These are phyloP conservation scores for Axinella damicornis DNA, from an alignment of 37 sponge, comb jelly and placozoan genomes.

Conservation along the genomic window DNA sequence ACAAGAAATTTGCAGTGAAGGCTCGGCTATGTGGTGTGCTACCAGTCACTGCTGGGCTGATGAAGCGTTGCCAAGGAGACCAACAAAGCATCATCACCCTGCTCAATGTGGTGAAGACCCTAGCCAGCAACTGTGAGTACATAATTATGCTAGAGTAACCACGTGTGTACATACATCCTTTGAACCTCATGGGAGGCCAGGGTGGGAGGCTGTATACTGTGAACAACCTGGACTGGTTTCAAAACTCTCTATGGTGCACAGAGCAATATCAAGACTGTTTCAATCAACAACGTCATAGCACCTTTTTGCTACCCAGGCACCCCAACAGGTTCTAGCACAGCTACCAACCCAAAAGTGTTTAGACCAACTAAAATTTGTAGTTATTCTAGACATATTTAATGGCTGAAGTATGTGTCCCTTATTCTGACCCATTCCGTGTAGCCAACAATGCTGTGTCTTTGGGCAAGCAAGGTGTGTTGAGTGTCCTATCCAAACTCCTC, in stretches of 20 bases:
- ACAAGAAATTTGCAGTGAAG: slow-evolving; percentile 76
- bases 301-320: neutral
- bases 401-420: too few species aligned
- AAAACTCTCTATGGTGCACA: neutral
- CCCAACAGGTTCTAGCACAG: too few species aligned
- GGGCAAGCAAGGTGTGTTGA: slow-evolving; percentile 32
- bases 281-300: neutral
- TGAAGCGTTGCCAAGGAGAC: slow-evolving; percentile 28
- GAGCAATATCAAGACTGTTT: neutral
- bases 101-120: slow-evolving; percentile 12
- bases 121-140: slow-evolving; percentile 53
- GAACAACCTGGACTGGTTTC: too few species aligned
- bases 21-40: slow-evolving; percentile 69
- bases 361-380: too few species aligned
- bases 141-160: too few species aligned
- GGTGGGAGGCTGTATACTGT: too few species aligned
- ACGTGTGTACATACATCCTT: too few species aligned
- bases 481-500: slow-evolving; percentile 29
- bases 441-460: slow-evolving; percentile 29
- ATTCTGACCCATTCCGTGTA: neutral
- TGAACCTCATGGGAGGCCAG: too few species aligned
- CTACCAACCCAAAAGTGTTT: too few species aligned
- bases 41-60: slow-evolving; percentile 27
- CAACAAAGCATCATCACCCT: neutral
- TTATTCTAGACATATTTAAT: too few species aligned